Percentiles rank a stretch among this genome's conserved stretches.
Evolutionary conservation across 92 coral and sea anemone species (phyloP).

Genomic region (Zoanthus sansibaricus): DNA sequence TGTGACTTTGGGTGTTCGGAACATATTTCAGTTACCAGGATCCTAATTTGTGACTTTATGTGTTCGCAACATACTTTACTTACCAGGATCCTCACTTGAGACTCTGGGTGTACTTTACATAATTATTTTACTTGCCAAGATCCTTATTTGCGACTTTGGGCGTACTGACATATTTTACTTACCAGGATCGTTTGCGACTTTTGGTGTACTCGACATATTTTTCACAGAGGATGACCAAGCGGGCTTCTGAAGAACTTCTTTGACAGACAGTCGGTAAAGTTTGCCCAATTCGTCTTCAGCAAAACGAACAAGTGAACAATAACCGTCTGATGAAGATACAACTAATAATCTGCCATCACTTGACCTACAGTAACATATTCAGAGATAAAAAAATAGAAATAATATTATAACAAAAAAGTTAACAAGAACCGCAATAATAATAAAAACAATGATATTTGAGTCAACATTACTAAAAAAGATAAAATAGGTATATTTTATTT

Average conservation of each 20-base stretch:
- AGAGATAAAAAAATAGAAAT: background rate
- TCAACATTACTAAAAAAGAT: no score
- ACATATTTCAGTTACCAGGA: background rate
- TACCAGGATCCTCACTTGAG: no score
- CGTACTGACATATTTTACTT: background rate
- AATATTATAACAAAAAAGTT: no score
- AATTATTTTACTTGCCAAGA: no score
- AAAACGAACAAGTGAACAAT: conserved; percentile 87
- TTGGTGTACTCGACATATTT: conserved; percentile 13
- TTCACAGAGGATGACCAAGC: background rate
- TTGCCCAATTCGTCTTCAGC: conserved; percentile 81
- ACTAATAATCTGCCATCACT: conserved; percentile 80
- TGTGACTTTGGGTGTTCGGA: background rate
- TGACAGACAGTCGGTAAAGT: conserved; percentile 73
- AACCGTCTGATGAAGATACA: conserved; percentile 94
- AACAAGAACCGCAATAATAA: no score
- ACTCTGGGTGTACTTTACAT: no score
- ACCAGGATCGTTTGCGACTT: conserved; percentile 14
- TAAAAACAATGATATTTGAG: no score
- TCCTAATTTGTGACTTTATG: conserved; percentile 6
- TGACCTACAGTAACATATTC: conserved; percentile 64
- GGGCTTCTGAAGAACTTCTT: conserved; percentile 76
- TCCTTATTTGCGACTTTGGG: background rate
- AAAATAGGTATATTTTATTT: no score
- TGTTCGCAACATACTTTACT: conserved; percentile 3